A percentile compares a stretch with the other conserved stretches of the same genome.
phyloP scores from a whole-genome alignment of 2,797 vertebrate species.

The Cercopithecus mitis region DNA sequence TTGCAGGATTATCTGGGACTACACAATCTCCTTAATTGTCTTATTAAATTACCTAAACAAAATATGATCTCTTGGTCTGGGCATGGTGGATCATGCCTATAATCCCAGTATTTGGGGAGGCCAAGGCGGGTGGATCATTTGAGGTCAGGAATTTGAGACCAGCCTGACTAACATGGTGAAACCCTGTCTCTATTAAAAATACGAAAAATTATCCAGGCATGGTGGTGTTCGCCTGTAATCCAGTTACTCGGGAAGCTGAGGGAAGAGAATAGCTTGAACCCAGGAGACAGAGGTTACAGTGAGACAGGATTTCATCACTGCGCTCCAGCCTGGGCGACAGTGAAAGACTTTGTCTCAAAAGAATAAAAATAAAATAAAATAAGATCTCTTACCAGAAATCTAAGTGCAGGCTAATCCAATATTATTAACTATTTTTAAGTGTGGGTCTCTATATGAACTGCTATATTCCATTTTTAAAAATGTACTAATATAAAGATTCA shows the following conservation, averaged over 20 bases:
- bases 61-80: background rate
- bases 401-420: background rate
- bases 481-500: background rate
- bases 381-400: background rate
- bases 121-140: background rate
- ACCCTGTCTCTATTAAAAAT: background rate
- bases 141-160: background rate
- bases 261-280: background rate
- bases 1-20: background rate
- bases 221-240: background rate
- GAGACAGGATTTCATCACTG: background rate
- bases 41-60: background rate
- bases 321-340: background rate
- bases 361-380: background rate
- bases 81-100: background rate
- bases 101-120: background rate
- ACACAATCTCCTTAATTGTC: background rate
- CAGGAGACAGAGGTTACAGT: background rate
- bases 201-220: background rate
- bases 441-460: background rate
- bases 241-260: background rate
- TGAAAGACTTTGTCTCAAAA: background rate
- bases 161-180: background rate
- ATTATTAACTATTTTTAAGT: background rate
- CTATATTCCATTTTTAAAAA: background rate